Evolutionary conservation across 2,797 vertebrate species (phyloP), one percentile per base, ranked within the genome.

Genomic region (Parambassis ranga): DNA sequence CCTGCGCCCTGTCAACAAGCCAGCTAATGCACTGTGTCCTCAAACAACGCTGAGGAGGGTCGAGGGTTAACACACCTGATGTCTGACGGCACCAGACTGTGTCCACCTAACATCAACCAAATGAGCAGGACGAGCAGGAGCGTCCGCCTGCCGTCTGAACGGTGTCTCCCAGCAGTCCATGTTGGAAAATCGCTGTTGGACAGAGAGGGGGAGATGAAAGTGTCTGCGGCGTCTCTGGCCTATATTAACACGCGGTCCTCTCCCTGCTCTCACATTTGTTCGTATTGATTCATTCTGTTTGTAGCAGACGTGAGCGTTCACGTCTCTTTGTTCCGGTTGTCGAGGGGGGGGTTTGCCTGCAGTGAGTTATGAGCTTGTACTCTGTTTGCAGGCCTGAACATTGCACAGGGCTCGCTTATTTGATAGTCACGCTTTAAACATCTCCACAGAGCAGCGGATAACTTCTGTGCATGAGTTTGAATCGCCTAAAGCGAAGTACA

Each of bases 381-480:
- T 71, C 22, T 55, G 51, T 78, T 68, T 77, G 59, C 68, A 49
- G 71, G 53, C 59, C 67, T 75, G 65, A 71, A 47, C 70, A 7
- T 43, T 39, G 67, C 51, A 60, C 52, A 3, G 59, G 51, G 44
- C 62, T 77, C 55, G 27, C 72, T 77, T 73, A 57, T 78, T 75
- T 56, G 66, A 80, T 77, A 70, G 82, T 82, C 80, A 76, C 22
- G 10, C 67, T 87, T 85, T 74, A 51, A 74, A 67, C 67, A 67
- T 84, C 75, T 68, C 56, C 44, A 27, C 53, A 60, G 32, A 75
- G 44, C 75, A 71, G 51, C 18, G 18, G 73, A 42, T 59, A 63
- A 50, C 43, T 67, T 58, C 13, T 72, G 48, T 60, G 35, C 42
- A 65, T 43, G 68, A 76, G 74, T 72, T 13, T 31, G 52, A 74